These are phyloP conservation scores for Crossaster papposus DNA, from an alignment of 53 echinoderm and acorn worm species.

Conservation along the genomic window DNA sequence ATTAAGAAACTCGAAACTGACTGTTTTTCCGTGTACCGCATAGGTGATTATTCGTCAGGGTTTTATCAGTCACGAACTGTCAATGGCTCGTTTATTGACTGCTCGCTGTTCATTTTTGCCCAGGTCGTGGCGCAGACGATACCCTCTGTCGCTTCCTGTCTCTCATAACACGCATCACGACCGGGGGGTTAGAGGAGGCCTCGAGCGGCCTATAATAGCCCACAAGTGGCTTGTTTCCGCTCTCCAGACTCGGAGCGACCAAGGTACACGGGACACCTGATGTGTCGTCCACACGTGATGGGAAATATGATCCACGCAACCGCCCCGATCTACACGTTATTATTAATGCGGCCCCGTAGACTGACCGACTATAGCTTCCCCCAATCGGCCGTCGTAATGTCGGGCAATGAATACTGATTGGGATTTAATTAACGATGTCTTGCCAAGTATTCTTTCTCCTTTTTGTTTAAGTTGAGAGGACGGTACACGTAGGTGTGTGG, in stretches of 20 bases:
- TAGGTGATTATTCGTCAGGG: neutral
- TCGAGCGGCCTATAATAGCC: slow-evolving; percentile 22
- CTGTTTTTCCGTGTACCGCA: neutral
- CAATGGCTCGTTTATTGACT: neutral
- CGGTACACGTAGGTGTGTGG: too few relatives aligned
- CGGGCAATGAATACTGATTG: slow-evolving; percentile 1
- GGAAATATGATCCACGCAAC: slow-evolving; percentile 25
- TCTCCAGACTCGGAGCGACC: neutral
- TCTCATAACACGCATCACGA: neutral
- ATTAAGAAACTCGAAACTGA: neutral
- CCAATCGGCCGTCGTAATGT: neutral
- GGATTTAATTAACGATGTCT: neutral
- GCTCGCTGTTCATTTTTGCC: neutral
- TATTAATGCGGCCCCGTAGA: neutral
- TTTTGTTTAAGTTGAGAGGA: neutral
- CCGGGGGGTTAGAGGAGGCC: neutral
- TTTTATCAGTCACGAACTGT: neutral
- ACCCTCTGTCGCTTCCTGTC: neutral
- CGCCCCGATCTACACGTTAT: neutral
- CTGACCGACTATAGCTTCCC: neutral
- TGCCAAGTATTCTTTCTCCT: neutral
- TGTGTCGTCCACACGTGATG: slow-evolving; percentile 10
- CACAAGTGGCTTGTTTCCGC: slow-evolving; percentile 34
- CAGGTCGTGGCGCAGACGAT: neutral
- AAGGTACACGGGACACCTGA: slow-evolving; percentile 37